These are phyloP conservation scores for Xenopus petersii DNA, from an alignment of 2,797 vertebrate genomes.

Conservation along the genomic window DNA sequence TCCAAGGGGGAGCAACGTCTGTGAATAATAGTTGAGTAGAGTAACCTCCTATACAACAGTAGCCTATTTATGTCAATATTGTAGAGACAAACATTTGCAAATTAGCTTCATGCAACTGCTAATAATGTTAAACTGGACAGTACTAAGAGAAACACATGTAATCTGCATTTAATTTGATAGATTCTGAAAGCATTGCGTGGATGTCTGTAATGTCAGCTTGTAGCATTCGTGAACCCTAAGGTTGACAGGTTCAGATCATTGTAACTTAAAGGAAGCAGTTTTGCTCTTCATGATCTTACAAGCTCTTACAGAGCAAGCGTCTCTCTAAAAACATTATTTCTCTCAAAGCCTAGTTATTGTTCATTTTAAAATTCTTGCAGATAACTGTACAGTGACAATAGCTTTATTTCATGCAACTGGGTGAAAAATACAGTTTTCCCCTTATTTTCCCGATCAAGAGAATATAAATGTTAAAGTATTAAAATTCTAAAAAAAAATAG, in stretches of 20 bases:
- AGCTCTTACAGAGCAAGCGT: conserved; percentile 13
- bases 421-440: neutral
- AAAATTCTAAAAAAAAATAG: no score
- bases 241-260: conserved; percentile 47
- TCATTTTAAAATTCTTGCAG: conserved; percentile 14
- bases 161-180: conserved; percentile 50
- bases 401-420: neutral
- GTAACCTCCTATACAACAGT: conserved; percentile 28
- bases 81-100: conserved; percentile 44
- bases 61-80: conserved; percentile 39
- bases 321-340: conserved; percentile 24
- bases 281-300: conserved; percentile 28
- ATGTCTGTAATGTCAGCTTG: conserved; percentile 37
- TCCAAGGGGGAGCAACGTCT: neutral
- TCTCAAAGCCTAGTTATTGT: neutral
- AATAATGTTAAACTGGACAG: conserved; percentile 46
- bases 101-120: conserved; percentile 42
- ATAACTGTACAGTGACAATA: neutral
- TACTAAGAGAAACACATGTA: conserved; percentile 31
- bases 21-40: conserved; percentile 28
- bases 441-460: no score
- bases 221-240: conserved; percentile 26
- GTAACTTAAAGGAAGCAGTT: conserved; percentile 35
- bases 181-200: conserved; percentile 36
- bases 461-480: no score